phyloP scores from a whole-genome alignment of 1,140 invertebrate species.

The Galendromus occidentalis region DNA sequence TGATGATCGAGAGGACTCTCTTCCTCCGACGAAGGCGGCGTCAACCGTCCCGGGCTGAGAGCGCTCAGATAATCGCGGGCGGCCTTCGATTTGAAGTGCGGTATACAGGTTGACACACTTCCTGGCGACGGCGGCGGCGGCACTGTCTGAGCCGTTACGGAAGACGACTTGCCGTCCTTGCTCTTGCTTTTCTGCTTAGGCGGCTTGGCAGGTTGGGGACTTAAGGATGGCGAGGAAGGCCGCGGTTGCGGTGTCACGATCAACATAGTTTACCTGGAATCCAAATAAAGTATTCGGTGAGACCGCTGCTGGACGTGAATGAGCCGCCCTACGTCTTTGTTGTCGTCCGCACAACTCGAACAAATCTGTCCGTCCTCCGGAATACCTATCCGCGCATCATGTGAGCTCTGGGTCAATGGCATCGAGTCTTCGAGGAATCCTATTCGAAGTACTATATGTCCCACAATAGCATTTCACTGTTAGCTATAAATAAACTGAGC shows the following conservation, averaged over 20 bases:
- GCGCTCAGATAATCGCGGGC: not conserved
- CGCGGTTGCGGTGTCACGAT: conserved; percentile 9
- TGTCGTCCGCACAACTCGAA: too few relatives aligned
- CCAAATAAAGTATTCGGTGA: too few relatives aligned
- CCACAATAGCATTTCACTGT: too few relatives aligned
- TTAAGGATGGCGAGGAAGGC: conserved; percentile 1
- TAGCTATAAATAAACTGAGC: not conserved
- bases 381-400: too few relatives aligned
- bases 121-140: too few relatives aligned
- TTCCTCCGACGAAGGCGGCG: conserved; percentile 4
- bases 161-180: not conserved
- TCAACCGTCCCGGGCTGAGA: not conserved
- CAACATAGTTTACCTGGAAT: conserved; percentile 4
- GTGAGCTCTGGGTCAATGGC: too few relatives aligned
- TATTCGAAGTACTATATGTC: too few relatives aligned
- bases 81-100: conserved; percentile 9
- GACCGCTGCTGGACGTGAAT: too few relatives aligned
- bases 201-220: not conserved
- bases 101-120: not conserved
- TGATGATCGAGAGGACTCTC: not conserved
- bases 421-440: too few relatives aligned
- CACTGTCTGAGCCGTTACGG: too few relatives aligned
- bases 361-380: too few relatives aligned
- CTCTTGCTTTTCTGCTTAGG: not conserved
- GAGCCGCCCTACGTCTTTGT: too few relatives aligned